Conservation (phyloP, 1,140 invertebrate species). For the Teleogryllus occipitalis region DNA sequence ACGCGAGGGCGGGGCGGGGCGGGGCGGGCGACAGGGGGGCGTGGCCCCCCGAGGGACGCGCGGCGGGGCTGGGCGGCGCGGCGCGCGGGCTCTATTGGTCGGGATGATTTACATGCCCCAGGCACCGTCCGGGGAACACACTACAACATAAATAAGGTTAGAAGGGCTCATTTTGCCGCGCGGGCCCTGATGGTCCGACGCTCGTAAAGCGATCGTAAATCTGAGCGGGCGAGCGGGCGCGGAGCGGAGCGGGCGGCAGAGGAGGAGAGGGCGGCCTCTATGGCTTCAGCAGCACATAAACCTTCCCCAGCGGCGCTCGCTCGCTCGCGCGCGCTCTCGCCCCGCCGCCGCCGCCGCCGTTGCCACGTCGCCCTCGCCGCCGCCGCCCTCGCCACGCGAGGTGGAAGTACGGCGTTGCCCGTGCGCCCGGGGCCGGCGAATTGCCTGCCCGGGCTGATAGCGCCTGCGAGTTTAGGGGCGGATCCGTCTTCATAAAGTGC, state of each 20-base stretch:
- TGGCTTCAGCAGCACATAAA: constrained; percentile 23
- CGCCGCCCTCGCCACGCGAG: no score
- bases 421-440: not conserved
- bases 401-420: not conserved
- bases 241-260: no score
- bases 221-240: constrained; percentile 14
- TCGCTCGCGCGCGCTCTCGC: not conserved
- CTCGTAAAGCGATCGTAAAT: constrained; percentile 23
- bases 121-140: constrained; percentile 14
- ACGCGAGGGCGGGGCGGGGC: no score
- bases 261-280: constrained; percentile 16
- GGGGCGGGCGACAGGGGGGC: no score
- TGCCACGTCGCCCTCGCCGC: not conserved
- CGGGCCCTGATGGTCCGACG: constrained; percentile 13
- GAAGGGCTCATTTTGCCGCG: constrained; percentile 23
- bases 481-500: not conserved
- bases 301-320: constrained; percentile 13
- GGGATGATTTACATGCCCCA: constrained; percentile 21
- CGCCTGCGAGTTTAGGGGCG: not conserved
- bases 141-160: constrained; percentile 23
- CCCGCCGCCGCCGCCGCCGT: not conserved
- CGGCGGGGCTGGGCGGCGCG: not conserved
- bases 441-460: not conserved
- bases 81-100: not conserved
- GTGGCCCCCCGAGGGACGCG: no score